Percentiles rank a stretch among this genome's conserved stretches.
phyloP scores from a whole-genome alignment of 2,797 vertebrate species.

The Crax fasciolata region DNA sequence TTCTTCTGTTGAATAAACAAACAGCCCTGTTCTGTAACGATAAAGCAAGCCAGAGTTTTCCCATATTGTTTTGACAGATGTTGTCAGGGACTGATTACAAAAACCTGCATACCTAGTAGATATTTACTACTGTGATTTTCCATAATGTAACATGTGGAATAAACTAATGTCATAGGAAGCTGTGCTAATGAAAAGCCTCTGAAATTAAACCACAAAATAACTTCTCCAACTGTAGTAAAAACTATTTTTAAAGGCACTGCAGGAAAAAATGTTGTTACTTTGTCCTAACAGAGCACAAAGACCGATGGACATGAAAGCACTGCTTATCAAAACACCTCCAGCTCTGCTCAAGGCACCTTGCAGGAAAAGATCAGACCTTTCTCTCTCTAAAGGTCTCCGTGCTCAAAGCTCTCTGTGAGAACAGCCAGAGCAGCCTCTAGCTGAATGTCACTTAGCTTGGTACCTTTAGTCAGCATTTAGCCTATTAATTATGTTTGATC shows the following conservation, averaged over 20 bases:
- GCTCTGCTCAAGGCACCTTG: neutral
- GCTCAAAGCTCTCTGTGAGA: neutral
- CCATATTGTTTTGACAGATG: constrained; percentile 73
- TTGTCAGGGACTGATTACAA: constrained; percentile 61
- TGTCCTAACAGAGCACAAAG: neutral
- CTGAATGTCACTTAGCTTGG: neutral
- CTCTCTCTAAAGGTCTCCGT: neutral
- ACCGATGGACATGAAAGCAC: neutral
- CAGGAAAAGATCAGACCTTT: neutral
- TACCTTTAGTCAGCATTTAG: neutral
- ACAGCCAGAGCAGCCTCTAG: neutral
- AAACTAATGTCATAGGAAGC: constrained; percentile 24
- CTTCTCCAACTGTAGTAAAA: neutral
- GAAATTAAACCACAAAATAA: constrained; percentile 24
- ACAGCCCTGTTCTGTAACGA: constrained; percentile 38
- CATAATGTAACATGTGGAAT: neutral
- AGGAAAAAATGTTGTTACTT: neutral
- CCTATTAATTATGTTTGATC: neutral
- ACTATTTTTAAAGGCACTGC: neutral
- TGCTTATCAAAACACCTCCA: neutral
- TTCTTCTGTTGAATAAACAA: constrained; percentile 62
- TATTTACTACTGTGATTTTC: constrained; percentile 24
- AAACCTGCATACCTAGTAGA: constrained; percentile 56
- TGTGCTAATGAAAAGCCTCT: constrained; percentile 1
- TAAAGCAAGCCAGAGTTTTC: constrained; percentile 48